Evolutionary conservation across 2,888 invertebrate genomes (phyloP).

Genomic region (Carabus problematicus): DNA sequence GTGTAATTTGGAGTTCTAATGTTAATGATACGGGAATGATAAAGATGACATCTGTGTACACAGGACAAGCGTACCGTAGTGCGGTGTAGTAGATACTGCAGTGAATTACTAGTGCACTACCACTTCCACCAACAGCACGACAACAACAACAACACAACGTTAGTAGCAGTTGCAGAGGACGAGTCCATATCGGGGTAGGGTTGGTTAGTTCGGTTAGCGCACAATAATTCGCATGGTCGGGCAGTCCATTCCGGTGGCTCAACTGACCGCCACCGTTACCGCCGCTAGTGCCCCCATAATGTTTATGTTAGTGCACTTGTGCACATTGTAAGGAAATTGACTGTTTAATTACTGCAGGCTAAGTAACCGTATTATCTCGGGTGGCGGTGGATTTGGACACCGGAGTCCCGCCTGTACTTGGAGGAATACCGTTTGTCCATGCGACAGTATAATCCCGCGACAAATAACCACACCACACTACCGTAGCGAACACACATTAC

Average conservation of each 20-base stretch:
- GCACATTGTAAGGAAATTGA: conserved; percentile 44
- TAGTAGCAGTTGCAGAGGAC: neutral
- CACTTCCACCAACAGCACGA: neutral
- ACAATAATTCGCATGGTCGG: conserved; percentile 27
- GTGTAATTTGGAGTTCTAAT: conserved; percentile 36
- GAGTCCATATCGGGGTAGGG: neutral
- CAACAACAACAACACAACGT: neutral
- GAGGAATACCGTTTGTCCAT: neutral
- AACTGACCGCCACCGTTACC: conserved; percentile 21
- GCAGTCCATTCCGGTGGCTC: conserved; percentile 24
- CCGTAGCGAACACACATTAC: conserved; percentile 7
- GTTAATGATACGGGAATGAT: conserved; percentile 41
- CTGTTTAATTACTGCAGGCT: conserved; percentile 42
- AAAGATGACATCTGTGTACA: conserved; percentile 22
- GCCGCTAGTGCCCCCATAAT: conserved; percentile 20
- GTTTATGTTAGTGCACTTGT: conserved; percentile 41
- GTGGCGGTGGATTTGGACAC: conserved; percentile 31
- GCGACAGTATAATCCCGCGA: conserved; percentile 31
- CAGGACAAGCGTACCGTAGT: no score
- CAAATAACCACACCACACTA: conserved; percentile 24
- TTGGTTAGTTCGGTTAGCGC: conserved; percentile 1
- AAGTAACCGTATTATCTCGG: conserved; percentile 42
- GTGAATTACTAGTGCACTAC: no score
- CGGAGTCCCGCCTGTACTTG: conserved; percentile 8
- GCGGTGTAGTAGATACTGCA: no score